Evolutionary conservation across 2,797 vertebrate genomes (phyloP).

Genomic region (Thalassophryne amazonica): DNA sequence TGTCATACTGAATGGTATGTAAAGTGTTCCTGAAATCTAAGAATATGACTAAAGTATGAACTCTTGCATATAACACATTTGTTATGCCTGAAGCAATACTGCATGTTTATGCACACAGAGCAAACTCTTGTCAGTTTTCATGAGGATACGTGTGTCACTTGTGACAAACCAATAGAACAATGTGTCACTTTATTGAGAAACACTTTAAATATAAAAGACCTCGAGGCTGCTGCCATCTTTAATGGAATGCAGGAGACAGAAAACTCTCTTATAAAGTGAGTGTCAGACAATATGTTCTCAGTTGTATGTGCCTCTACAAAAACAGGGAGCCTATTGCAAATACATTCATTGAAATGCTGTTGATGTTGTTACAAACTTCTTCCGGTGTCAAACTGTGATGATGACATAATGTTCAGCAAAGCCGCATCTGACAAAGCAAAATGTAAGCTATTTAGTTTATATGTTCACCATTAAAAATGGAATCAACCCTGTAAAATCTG

Average conservation of each 20-base stretch:
- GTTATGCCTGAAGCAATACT: conserved; percentile 16
- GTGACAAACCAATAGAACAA: conserved; percentile 35
- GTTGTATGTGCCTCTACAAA: no score
- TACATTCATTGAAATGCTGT: no score
- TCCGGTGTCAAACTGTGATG: no score
- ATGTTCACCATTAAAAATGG: no score
- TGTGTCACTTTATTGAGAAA: conserved; percentile 37
- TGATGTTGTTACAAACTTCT: no score
- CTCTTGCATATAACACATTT: conserved; percentile 14
- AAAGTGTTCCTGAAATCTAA: conserved; percentile 4
- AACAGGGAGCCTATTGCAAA: no score
- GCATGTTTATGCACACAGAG: conserved; percentile 22
- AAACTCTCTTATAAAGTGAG: background rate
- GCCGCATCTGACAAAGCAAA: no score
- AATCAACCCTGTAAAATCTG: no score
- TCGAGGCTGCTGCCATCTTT: background rate
- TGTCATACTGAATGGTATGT: no score
- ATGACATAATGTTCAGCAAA: no score
- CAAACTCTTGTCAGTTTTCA: conserved; percentile 45
- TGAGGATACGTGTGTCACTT: conserved; percentile 37
- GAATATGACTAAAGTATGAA: conserved; percentile 11
- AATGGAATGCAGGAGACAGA: background rate
- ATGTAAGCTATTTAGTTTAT: no score
- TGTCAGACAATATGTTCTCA: conserved; percentile 1
- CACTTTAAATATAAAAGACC: conserved; percentile 29